Conservation (phyloP, 2,888 invertebrate species). For the Smittia aterrima region DNA sequence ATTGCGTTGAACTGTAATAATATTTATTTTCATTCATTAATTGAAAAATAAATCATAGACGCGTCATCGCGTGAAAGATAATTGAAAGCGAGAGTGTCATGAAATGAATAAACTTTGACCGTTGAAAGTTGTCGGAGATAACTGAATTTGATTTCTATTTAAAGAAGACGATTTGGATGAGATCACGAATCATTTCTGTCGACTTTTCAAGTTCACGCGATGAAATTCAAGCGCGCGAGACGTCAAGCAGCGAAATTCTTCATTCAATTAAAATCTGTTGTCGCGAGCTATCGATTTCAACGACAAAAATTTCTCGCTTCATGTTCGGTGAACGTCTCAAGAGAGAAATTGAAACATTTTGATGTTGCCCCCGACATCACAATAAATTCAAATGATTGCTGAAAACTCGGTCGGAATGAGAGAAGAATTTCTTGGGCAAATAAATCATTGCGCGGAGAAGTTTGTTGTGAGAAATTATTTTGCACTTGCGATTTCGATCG, state of each 20-base stretch:
- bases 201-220: no score
- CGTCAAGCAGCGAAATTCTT: no score
- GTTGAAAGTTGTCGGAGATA: not conserved
- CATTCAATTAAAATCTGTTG: not conserved
- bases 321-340: not conserved
- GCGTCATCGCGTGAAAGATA: not conserved
- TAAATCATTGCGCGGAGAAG: no score
- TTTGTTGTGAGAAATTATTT: not conserved
- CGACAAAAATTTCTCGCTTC: not conserved
- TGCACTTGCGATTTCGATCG: not conserved
- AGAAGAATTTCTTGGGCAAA: not conserved
- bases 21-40: not conserved
- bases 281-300: not conserved
- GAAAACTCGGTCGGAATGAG: not conserved
- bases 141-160: no score
- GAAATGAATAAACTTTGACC: not conserved
- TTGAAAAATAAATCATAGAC: not conserved
- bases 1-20: constrained; percentile 21
- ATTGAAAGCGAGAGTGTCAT: not conserved
- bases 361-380: not conserved
- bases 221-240: no score
- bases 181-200: no score
- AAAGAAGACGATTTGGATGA: no score
- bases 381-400: not conserved
- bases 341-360: not conserved